Percentiles rank a stretch among this genome's conserved stretches.
phyloP scores from a whole-genome alignment of 2,113 vertebrate genomes.

The Stegostoma tigrinum region DNA sequence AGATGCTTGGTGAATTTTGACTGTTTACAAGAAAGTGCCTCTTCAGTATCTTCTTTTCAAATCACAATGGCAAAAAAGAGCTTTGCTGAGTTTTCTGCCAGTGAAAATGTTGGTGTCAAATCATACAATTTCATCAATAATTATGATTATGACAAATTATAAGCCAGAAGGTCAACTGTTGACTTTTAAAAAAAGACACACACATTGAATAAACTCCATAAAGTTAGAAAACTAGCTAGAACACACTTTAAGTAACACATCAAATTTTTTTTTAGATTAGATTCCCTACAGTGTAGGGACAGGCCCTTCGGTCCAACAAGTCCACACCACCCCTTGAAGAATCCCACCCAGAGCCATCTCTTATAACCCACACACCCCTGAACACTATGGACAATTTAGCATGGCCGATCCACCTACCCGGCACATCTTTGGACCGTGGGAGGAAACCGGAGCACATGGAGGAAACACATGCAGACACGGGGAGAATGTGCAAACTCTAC shows the following conservation, averaged over 20 bases:
- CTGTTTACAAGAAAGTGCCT: background rate
- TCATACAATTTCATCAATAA: background rate
- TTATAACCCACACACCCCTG: too few relatives aligned
- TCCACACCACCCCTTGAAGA: too few relatives aligned
- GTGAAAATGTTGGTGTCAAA: background rate
- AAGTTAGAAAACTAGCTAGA: background rate
- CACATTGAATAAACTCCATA: background rate
- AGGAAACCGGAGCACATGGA: too few relatives aligned
- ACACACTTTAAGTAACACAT: background rate
- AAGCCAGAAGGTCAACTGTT: background rate
- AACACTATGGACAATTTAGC: too few relatives aligned
- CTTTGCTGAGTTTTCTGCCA: background rate
- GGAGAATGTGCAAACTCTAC: too few relatives aligned
- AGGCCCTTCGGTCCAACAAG: too few relatives aligned
- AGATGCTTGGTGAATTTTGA: background rate
- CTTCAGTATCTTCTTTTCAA: background rate
- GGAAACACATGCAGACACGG: too few relatives aligned
- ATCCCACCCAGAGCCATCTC: too few relatives aligned
- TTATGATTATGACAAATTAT: background rate
- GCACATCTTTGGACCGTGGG: too few relatives aligned
- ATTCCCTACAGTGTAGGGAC: too few relatives aligned
- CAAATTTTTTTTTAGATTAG: too few relatives aligned
- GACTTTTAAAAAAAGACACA: background rate
- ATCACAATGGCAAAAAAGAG: background rate
- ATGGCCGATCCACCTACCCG: too few relatives aligned